Percentiles rank a stretch among this genome's conserved stretches.
Conservation (phyloP, 1,140 invertebrate species). For the Adelges cooleyi region DNA sequence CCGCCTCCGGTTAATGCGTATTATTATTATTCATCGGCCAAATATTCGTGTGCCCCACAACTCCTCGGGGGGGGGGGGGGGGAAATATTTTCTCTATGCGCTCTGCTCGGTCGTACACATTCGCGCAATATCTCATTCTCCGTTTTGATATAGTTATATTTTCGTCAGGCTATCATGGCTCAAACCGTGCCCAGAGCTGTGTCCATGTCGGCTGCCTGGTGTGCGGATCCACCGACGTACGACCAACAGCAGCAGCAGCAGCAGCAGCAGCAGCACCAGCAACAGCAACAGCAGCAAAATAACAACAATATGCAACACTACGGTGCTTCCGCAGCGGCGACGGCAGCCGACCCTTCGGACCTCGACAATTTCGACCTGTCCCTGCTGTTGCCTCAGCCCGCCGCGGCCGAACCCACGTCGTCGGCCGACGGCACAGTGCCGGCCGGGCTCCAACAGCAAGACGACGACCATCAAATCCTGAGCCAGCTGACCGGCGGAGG, state of each 20-base stretch:
- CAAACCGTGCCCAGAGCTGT: not conserved
- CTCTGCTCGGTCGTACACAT: no score
- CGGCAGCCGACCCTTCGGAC: not conserved
- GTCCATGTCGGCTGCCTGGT: not conserved
- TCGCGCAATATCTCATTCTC: no score
- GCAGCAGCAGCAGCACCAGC: not conserved
- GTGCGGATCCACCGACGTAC: not conserved
- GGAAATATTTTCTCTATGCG: no score
- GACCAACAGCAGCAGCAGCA: not conserved
- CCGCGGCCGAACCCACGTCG: not conserved
- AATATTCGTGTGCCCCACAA: constrained; percentile 47
- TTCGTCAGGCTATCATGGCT: no score
- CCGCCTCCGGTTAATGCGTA: no score
- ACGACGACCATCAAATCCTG: not conserved
- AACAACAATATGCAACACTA: not conserved
- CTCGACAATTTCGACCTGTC: constrained; percentile 16
- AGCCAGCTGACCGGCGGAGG: not conserved
- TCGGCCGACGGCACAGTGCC: not conserved
- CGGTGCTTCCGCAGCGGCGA: no score
- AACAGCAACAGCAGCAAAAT: not conserved
- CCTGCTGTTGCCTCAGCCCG: not conserved
- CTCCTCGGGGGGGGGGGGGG: no score
- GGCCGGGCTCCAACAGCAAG: not conserved
- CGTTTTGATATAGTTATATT: no score
- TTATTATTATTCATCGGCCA: no score